phyloP scores from a whole-genome alignment of 2,113 vertebrate species.

The Chiloscyllium plagiosum region DNA sequence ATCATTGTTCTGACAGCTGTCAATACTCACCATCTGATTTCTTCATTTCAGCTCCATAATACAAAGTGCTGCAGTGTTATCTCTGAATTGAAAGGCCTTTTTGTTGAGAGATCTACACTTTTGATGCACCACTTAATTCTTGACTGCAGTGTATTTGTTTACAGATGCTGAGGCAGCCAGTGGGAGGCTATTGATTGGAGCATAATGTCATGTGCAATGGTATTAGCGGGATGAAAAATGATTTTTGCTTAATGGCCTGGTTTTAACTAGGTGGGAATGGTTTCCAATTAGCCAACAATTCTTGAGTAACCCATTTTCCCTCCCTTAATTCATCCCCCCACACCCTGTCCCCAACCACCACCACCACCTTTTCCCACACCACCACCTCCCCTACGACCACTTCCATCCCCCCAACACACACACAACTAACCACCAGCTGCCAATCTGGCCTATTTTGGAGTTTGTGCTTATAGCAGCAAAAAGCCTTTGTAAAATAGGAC shows the following conservation, averaged over 20 bases:
- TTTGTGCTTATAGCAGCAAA: conserved; percentile 68
- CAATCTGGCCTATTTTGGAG: conserved; percentile 67
- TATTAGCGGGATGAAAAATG: conserved; percentile 67
- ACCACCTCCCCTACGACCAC: too few species aligned
- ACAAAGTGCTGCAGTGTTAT: conserved; percentile 46
- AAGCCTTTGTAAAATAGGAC: conserved; percentile 72
- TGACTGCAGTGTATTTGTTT: conserved; percentile 72
- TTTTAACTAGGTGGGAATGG: conserved; percentile 87
- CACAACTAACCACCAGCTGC: conserved; percentile 64
- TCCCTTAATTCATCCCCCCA: conserved; percentile 53
- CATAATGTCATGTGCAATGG: conserved; percentile 76
- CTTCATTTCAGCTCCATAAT: conserved; percentile 54
- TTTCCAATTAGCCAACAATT: conserved; percentile 85
- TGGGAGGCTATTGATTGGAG: conserved; percentile 80
- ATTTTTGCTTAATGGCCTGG: conserved; percentile 86
- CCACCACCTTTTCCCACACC: too few species aligned
- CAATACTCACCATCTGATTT: conserved; percentile 55
- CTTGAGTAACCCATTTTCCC: conserved; percentile 64
- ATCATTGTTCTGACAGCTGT: conserved; percentile 53
- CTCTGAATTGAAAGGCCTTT: conserved; percentile 52
- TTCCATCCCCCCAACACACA: conserved; percentile 47
- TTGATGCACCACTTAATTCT: conserved; percentile 73
- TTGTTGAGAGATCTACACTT: conserved; percentile 49
- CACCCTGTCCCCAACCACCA: too few species aligned
- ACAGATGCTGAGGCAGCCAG: conserved; percentile 68